Base-by-base conservation (phyloP, 1,140 invertebrate genomes). In the Anastatus disparis region DNA sequence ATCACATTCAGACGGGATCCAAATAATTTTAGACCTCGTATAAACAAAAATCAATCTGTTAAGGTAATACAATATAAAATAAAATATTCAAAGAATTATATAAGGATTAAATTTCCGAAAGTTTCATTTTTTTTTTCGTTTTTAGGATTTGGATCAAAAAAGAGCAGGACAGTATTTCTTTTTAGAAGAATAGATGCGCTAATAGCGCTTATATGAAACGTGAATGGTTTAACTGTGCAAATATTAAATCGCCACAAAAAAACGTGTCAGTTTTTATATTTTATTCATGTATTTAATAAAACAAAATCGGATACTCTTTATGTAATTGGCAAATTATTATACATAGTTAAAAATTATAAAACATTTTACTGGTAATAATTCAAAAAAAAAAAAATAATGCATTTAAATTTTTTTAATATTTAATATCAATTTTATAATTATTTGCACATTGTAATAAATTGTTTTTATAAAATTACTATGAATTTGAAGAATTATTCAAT, bases 1-100 rank as follows among this genome's bases (percentile, higher is more conserved):
- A 99, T 99, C 74, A 99, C 98, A 6, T 99, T 99, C 88, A 89
- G 98, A 79, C 89, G 98, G 83, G 98, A 99, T 90, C 97, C 97
- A 0, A 99, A 99, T 82, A 99, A 99, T 84, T 99, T 97, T 85
- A 87, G 98, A 81, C 98, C 98, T 6, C 89, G 98, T 74, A 99
- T 99, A 79, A 99, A 99, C 86, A 99, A 99, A 83, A 89, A 91
- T 77, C 90, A 95, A 78, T 99, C 97, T 67, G 96, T 99, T 0
- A 99, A 99, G 89, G 93, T 94, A 86, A 65, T 68, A n/a, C n/a
- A n/a, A n/a, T n/a, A n/a, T n/a, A 31, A 4, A 0, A 70, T 42
- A 40, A 44, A 66, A 63, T 15, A 35, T 73, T 13, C 24, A 40
- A 67, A 50, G 26, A 22, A 2, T 52, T 24, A 2, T 64, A 26